These are phyloP conservation scores for Phengaris alcon DNA, from an alignment of 2,888 invertebrate genomes.

Conservation along the genomic window DNA sequence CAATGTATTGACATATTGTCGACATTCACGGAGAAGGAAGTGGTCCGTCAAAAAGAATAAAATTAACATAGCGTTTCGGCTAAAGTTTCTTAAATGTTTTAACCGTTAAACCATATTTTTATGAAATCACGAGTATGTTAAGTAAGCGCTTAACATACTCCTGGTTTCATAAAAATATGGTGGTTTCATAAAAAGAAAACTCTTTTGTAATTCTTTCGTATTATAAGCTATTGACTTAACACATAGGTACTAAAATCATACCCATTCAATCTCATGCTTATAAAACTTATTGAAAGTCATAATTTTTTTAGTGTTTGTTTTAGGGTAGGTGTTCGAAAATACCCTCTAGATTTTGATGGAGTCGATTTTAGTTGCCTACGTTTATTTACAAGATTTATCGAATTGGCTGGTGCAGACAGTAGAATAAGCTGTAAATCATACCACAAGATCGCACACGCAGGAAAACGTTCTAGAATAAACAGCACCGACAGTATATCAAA, in stretches of 20 bases:
- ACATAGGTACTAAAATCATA: too few relatives aligned
- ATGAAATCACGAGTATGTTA: too few relatives aligned
- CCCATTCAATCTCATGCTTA: too few relatives aligned
- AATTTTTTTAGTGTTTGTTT: too few relatives aligned
- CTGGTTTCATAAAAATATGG: too few relatives aligned
- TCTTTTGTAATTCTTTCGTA: too few relatives aligned
- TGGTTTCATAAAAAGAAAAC: too few relatives aligned
- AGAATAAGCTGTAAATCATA: slow-evolving; percentile 12
- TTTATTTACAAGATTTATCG: slow-evolving; percentile 6
- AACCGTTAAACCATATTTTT: too few relatives aligned
- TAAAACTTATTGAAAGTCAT: too few relatives aligned
- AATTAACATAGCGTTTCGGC: not conserved
- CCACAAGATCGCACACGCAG: slow-evolving; percentile 15
- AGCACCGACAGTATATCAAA: slow-evolving; percentile 18
- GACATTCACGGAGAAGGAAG: not conserved
- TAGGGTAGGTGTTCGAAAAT: not conserved
- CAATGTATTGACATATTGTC: slow-evolving; percentile 23
- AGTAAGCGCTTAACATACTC: too few relatives aligned
- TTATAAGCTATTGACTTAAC: too few relatives aligned
- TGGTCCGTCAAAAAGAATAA: not conserved
- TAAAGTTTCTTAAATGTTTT: not conserved
- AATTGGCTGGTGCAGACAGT: slow-evolving; percentile 8
- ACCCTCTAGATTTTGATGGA: not conserved
- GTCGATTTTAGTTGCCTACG: not conserved
- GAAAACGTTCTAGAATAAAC: slow-evolving; percentile 20